Evolutionary conservation across 53 echinoderm and acorn worm species (phyloP).

Genomic region (Hippasteria phrygiana): DNA sequence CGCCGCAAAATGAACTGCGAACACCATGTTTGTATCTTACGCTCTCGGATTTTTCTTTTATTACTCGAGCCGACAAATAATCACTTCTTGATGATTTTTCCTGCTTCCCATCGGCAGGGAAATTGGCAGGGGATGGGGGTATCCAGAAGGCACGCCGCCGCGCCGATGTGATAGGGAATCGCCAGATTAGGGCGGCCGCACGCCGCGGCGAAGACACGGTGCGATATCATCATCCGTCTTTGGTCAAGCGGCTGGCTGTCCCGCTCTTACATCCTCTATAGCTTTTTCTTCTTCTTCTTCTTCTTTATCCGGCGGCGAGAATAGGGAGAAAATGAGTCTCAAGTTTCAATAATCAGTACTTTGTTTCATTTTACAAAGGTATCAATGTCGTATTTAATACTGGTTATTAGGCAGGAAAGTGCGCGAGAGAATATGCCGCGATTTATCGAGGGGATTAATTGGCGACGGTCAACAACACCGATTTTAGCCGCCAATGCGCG

Average conservation of each 20-base stretch:
- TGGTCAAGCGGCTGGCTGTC: conserved; percentile 1
- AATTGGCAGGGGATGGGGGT: conserved; percentile 27
- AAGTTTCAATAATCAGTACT: conserved; percentile 53
- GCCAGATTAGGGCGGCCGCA: conserved; percentile 29
- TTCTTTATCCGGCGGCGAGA: not conserved
- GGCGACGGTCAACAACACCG: conserved; percentile 39
- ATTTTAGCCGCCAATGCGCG: not conserved
- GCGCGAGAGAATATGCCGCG: conserved; percentile 5
- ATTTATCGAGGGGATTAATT: conserved; percentile 48
- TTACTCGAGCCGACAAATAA: conserved; percentile 47
- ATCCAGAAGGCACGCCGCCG: conserved; percentile 13
- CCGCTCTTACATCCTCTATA: not conserved
- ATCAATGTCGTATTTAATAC: conserved; percentile 63
- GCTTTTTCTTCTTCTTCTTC: not conserved
- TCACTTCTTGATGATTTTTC: conserved; percentile 59
- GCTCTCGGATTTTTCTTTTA: not conserved
- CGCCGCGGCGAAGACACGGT: conserved; percentile 11
- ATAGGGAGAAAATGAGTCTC: conserved; percentile 20
- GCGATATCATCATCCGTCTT: conserved; percentile 50
- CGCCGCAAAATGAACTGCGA: not conserved
- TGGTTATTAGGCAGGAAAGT: conserved; percentile 53
- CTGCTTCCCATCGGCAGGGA: conserved; percentile 37
- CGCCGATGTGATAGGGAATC: conserved; percentile 17
- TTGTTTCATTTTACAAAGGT: conserved; percentile 53
- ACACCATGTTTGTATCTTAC: not conserved